phyloP scores from a whole-genome alignment of 2,113 vertebrate genomes.

The Bathybates hornii region DNA sequence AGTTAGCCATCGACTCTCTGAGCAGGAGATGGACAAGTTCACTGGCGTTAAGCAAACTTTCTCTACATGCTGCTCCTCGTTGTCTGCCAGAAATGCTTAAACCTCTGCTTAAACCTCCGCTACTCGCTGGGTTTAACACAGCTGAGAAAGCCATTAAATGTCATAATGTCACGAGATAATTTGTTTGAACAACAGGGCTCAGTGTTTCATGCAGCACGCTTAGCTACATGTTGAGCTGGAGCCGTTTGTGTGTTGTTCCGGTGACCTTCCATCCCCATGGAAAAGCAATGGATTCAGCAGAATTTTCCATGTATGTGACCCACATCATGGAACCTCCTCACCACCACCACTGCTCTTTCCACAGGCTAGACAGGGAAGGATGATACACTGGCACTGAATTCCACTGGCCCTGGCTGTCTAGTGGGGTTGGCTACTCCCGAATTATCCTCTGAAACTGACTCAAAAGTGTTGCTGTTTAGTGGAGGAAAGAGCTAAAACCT shows the following conservation, averaged over 20 bases:
- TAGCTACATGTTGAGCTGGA: constrained; percentile 14
- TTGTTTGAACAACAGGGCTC: constrained; percentile 25
- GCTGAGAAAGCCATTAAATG: constrained; percentile 9
- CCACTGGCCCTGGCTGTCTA: constrained; percentile 10
- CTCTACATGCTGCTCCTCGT: constrained; percentile 26
- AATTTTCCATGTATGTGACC: constrained; percentile 58
- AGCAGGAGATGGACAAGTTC: constrained; percentile 50
- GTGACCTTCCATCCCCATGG: constrained; percentile 55
- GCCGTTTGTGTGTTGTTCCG: constrained; percentile 38
- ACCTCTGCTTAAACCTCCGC: background rate
- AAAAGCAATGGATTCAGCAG: constrained; percentile 42
- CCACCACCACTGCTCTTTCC: constrained; percentile 56
- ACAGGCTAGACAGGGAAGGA: constrained; percentile 45
- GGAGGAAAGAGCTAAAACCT: background rate
- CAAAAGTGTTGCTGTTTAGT: background rate
- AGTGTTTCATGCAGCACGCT: constrained; percentile 11
- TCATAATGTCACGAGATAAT: background rate
- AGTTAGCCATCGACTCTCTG: constrained; percentile 46
- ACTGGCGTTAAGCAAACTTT: constrained; percentile 29
- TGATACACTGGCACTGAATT: constrained; percentile 46
- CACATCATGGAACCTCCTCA: constrained; percentile 58
- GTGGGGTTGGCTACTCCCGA: constrained; percentile 23
- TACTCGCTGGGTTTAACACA: background rate
- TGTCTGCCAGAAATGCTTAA: constrained; percentile 33
- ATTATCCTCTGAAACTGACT: constrained; percentile 12